Base-by-base conservation (phyloP, 37 sponge, comb jelly and placozoan genomes). In the Sycon ciliatum region DNA sequence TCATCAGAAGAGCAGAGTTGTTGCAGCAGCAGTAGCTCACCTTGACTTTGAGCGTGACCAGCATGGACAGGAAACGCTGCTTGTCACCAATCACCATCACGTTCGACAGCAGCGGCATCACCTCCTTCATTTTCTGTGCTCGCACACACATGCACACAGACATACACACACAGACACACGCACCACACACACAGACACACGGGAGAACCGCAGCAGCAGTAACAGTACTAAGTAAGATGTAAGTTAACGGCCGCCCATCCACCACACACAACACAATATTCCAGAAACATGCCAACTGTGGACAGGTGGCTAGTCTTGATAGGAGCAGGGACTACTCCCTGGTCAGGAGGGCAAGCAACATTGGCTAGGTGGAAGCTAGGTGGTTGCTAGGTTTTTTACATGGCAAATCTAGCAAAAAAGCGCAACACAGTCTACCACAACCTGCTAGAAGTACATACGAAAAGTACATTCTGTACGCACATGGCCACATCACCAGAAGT, bases 71-170 rank as follows among this genome's bases (percentile, higher is more conserved):
- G 79, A 78, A 96, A 74, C 83, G 84, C 73, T 78, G 80, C 38
- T 80, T 73, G 57, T 96, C 92, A 0, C 98, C 98, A n/a, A 96
- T 60, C 4, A 90, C 87, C 71, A 93, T 79, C 36, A 73, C 79
- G 78, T 85, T 73, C 62, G 82, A 83, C 65, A 89, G 60, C 36
- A 89, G 36, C 36, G 77, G 86, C 52, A 79, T 32, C 23, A 42
- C 56, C 33, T 83, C 76, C 72, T 83, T 52, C 70, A 89, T 82
- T 27, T 64, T 33, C 58, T 38, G 32, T 7, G 28, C n/a, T 5
- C 66, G 62, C 29, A 35, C 6, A 20, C 18, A 23, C 35, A 24
- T 7, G 4, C 18, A 11, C 1, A 5, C 61, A 7, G 4, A 7
- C 61, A 20, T 28, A 20, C 61, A 57, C 13, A 57, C 23, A 20